Base-by-base conservation (phyloP, 2,113 vertebrate species). In the Vulpes lagopus region DNA sequence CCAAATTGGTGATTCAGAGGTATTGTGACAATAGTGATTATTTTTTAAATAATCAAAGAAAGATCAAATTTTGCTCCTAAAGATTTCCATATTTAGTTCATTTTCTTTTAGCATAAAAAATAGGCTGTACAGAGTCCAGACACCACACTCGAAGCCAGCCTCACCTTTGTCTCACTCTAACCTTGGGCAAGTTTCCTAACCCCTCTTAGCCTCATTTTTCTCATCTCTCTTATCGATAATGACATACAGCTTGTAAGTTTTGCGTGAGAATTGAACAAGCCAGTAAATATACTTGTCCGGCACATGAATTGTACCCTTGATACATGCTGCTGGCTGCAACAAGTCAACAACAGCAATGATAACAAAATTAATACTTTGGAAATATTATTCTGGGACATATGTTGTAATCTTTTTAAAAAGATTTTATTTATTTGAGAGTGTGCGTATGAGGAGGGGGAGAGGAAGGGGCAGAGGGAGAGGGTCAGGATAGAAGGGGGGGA, bases 21-120 rank as follows among this genome's bases (percentile, higher is more conserved):
- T 32, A 55, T 23, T 88, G 10, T 6, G 11, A 43, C 22, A 82
- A 76, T 16, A 59, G 35, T 43, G 60, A 60, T 94, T 67, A 73
- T 91, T 92, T 62, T 84, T 59, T 23, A 35, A 65, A 79, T 88
- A 8, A 86, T 82, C 79, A 73, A 86, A 92, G 87, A 82, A 89
- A 95, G 32, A 49, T 60, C 8, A 94, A 81, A 60, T 69, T 84
- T 53, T 79, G 25, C 64, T 22, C 27, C 1, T 62, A 74, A 73
- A 59, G 64, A 51, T 80, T 95, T 96, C 12, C 67, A 65, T 35
- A 79, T 94, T 69, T 80, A 94, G 32, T 55, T 89, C 51, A 65
- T 71, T 81, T 89, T 81, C 80, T 83, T 76, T 94, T 65, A 80
- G n/a, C 8, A 4, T 83, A 10, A 69, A 88, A 62, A 67, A n/a